A percentile compares a stretch with the other conserved stretches of the same genome.
Evolutionary conservation across 2,888 invertebrate species (phyloP).

Genomic region (Drosophila tanythrix): DNA sequence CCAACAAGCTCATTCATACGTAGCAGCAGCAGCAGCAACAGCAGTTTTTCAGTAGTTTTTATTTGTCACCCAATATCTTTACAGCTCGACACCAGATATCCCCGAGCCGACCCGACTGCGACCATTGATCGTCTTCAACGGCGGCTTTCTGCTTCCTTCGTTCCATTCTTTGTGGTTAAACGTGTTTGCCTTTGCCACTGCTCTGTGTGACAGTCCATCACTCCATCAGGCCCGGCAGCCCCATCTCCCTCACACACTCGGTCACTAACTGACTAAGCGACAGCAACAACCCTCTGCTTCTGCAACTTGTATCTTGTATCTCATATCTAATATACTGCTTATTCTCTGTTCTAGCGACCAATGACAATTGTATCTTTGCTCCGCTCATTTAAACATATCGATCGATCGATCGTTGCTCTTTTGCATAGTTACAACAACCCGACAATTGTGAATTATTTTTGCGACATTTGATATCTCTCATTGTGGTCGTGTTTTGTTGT

Average conservation of each 20-base stretch:
- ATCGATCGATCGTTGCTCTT: conserved; percentile 71
- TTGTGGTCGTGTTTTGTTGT: conserved; percentile 67
- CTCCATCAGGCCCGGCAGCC: conserved; percentile 28
- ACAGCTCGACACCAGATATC: conserved; percentile 82
- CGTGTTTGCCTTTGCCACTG: conserved; percentile 46
- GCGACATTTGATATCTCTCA: conserved; percentile 69
- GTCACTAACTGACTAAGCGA: conserved; percentile 6
- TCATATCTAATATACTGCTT: conserved; percentile 31
- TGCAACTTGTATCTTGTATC: conserved; percentile 33
- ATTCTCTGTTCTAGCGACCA: conserved; percentile 62
- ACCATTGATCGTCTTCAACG: conserved; percentile 72
- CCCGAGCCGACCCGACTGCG: conserved; percentile 37
- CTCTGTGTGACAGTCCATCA: conserved; percentile 40
- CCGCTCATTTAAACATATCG: conserved; percentile 16
- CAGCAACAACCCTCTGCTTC: conserved; percentile 38
- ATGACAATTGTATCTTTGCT: conserved; percentile 54
- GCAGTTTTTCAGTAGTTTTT: conserved; percentile 80
- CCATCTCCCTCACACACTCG: conserved; percentile 14
- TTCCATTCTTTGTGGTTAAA: conserved; percentile 80
- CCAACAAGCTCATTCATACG: conserved; percentile 73
- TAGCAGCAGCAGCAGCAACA: conserved; percentile 54
- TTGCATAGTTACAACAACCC: conserved; percentile 56
- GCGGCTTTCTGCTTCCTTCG: conserved; percentile 71
- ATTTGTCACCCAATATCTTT: conserved; percentile 84
- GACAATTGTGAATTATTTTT: conserved; percentile 70